Evolutionary conservation across 2,888 invertebrate genomes (phyloP), one percentile per base, ranked within the genome.

Genomic region (Diachrysia chrysitis): DNA sequence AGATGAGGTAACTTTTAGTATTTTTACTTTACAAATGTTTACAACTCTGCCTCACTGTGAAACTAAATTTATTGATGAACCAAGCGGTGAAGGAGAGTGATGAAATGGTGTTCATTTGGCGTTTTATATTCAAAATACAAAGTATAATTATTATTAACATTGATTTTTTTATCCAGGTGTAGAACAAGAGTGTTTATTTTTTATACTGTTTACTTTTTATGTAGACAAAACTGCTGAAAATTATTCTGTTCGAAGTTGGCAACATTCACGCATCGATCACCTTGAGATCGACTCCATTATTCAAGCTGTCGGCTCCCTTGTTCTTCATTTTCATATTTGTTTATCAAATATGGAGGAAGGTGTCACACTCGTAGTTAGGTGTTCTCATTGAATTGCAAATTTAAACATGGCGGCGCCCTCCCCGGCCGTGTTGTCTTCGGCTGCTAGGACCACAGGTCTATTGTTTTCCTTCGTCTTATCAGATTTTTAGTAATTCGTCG

Each of bases 341-440:
- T 82, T 86, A 86, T 85, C 84, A 86, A 84, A 85, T 83, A 83
- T 76, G 76, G 76, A 81, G 76, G 79, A 73, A 79, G 80, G 72
- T 76, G 82, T 76, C 81, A 75, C 81, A 79, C 76, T 75, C 81
- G 76, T 82, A 85, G 86, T 87, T 85, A 87, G 82, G 80, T 68
- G 82, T 79, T 42, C 66, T 63, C 60, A 82, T 88, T 83, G 90
- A 91, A 90, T 90, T 89, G 91, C 91, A 90, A 91, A 92, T 92
- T 90, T 91, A 91, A 88, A 90, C 90, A 89, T 90, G 89, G 84
- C 85, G 60, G 70, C 72, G 12, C n/a, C 6, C 25, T 55, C 65
- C 23, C 17, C 21, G 32, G 61, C 63, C 61, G 75, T 63, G 25
- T 25, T 12, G 37, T 35, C 35, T 37, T 1, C 66, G 25, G 61